A percentile compares a stretch with the other conserved stretches of the same genome.
Conservation (phyloP, 2,797 vertebrate genomes). For the Taenioides sp. region DNA sequence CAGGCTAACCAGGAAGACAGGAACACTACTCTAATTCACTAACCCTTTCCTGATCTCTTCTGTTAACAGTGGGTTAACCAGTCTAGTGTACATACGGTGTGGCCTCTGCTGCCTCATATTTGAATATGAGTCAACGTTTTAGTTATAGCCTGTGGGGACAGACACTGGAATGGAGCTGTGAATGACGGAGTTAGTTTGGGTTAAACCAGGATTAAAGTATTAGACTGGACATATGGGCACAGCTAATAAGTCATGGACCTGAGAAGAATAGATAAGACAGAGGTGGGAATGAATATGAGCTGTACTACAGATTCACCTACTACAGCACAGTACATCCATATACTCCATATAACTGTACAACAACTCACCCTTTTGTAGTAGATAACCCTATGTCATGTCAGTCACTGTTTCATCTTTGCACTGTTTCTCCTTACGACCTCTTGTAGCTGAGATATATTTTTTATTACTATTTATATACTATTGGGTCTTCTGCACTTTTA, state of each 20-base stretch:
- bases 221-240: conserved; percentile 35
- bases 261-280: not conserved
- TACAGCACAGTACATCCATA: not conserved
- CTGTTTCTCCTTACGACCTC: too few species aligned
- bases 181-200: conserved; percentile 18
- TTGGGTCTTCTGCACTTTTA: too few species aligned
- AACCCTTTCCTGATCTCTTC: not conserved
- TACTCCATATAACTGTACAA: too few species aligned
- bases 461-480: too few species aligned
- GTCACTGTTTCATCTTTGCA: too few species aligned
- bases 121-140: not conserved
- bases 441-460: too few species aligned
- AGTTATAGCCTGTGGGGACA: not conserved
- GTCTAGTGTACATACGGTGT: not conserved
- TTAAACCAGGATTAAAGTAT: conserved; percentile 61
- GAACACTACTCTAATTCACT: not conserved
- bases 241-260: not conserved
- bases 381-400: too few species aligned
- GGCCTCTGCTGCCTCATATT: not conserved
- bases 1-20: not conserved
- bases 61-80: not conserved
- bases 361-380: too few species aligned
- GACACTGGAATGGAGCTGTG: not conserved
- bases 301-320: not conserved
- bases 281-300: not conserved